Conservation (phyloP, 2,113 vertebrate genomes). For the Takifugu bimaculatus region DNA sequence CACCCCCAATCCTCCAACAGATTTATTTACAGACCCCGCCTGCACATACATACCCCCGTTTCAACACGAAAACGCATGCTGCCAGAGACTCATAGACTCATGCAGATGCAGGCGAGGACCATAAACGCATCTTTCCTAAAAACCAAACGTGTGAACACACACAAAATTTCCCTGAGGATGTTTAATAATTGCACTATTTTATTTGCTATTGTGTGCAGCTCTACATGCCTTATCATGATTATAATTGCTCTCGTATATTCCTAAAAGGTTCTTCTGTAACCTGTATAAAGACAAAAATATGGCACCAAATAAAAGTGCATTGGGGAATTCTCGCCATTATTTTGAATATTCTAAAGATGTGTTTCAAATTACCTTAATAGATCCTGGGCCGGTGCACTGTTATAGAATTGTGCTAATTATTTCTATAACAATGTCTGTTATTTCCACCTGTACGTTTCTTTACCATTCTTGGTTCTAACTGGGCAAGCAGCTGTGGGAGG, state of each 20-base stretch:
- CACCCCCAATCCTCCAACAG: conserved; percentile 78
- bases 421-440: no score
- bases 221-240: conserved; percentile 19
- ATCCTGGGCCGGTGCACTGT: neutral
- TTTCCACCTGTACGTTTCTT: neutral
- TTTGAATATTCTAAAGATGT: conserved; percentile 10
- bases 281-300: conserved; percentile 18
- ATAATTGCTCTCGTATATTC: conserved; percentile 45
- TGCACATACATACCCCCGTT: conserved; percentile 48
- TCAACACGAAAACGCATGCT: conserved; percentile 46
- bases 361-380: neutral
- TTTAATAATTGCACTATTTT: conserved; percentile 30
- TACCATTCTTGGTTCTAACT: neutral
- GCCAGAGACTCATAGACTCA: conserved; percentile 18
- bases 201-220: conserved; percentile 18
- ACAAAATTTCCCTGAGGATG: conserved; percentile 14
- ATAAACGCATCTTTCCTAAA: conserved; percentile 32
- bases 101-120: conserved; percentile 30
- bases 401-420: neutral
- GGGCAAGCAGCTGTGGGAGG: neutral
- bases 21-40: conserved; percentile 78
- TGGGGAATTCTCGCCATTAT: conserved; percentile 8
- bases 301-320: conserved; percentile 7
- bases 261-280: conserved; percentile 6
- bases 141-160: conserved; percentile 49